phyloP scores from a whole-genome alignment of 1,140 invertebrate species.

The Mercenaria mercenaria region DNA sequence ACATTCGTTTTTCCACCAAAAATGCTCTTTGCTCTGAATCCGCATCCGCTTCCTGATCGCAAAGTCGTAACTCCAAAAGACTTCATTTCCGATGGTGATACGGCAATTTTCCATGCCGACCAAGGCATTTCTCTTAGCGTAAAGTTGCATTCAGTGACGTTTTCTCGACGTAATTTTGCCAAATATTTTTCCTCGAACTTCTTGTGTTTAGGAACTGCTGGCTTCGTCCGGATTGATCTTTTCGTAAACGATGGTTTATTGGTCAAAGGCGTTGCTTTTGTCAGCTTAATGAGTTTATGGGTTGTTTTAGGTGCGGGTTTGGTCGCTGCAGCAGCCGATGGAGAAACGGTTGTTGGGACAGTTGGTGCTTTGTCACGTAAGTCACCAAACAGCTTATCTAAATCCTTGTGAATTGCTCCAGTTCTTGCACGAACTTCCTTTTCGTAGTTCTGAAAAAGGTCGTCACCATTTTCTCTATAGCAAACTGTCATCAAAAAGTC shows the following conservation, averaged over 20 bases:
- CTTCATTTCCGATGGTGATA: no score
- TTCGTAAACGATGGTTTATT: no score
- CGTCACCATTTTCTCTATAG: slow-evolving; percentile 69
- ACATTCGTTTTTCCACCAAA: no score
- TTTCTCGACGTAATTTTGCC: slow-evolving; percentile 43
- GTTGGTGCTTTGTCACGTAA: background rate
- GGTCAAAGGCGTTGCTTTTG: background rate
- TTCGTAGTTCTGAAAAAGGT: slow-evolving; percentile 66
- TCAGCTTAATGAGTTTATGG: background rate
- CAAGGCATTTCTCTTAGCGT: slow-evolving; percentile 35
- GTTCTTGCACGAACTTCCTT: slow-evolving; percentile 52
- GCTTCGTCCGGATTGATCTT: no score
- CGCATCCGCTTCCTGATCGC: background rate
- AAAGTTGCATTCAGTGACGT: slow-evolving; percentile 52
- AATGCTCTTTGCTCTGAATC: no score
- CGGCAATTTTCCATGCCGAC: slow-evolving; percentile 22
- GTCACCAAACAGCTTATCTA: slow-evolving; percentile 50
- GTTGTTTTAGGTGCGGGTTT: background rate
- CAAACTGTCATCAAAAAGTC: slow-evolving; percentile 74
- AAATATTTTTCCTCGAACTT: slow-evolving; percentile 12
- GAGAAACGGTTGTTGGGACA: background rate
- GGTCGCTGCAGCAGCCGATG: background rate
- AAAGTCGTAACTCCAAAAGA: no score
- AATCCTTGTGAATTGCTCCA: slow-evolving; percentile 39
- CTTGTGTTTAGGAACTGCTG: no score